Base-by-base conservation (phyloP, 1,140 invertebrate species). In the Apis florea region DNA sequence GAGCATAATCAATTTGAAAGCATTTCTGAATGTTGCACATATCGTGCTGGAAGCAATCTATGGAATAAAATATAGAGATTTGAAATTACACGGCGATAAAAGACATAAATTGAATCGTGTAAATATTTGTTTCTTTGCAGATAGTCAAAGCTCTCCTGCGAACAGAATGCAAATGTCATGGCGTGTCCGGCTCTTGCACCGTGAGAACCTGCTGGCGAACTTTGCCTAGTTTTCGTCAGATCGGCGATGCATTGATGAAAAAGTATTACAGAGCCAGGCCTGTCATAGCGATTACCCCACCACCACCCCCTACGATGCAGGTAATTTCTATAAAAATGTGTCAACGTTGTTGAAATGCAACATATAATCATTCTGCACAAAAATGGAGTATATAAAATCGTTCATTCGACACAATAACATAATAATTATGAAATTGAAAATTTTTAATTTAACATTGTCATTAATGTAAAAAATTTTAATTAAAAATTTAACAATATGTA, bases 141-240 rank as follows among this genome's bases (percentile, higher is more conserved):
- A 95, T 97, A 86, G 97, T 98, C 21, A 97, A 98, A 91, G 95
- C 96, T 78, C 95, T 96, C 86, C 94, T 98, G 68, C 95, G 96
- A 81, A 96, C 96, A 40, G 97, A 98, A 92, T 99, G 98, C 94
- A 99, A 98, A 93, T 99, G 98, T 92, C 98, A 99, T 92, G 98
- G 98, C 10, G 98, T 99, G 40, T 98, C 98, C 72, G 98, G 98
- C 2, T 98, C 98, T 71, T 99, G 98, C 91, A 97, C 97, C 1
- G 95, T 99, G 93, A 96, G 97, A 90, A 99, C 98, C 8, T 99
- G 98, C 93, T 99, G 98, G 98, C 95, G 96, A 90, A 97, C 97
- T 31, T 94, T 98, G 91, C 97, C 97, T 31, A 96, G 96, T 47
- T 99, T 99, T 94, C 95, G 96, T 72, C 94, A 96, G 88, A 96